Evolutionary conservation across 2,113 vertebrate species (phyloP).

Genomic region (Erythrolamprus reginae): DNA sequence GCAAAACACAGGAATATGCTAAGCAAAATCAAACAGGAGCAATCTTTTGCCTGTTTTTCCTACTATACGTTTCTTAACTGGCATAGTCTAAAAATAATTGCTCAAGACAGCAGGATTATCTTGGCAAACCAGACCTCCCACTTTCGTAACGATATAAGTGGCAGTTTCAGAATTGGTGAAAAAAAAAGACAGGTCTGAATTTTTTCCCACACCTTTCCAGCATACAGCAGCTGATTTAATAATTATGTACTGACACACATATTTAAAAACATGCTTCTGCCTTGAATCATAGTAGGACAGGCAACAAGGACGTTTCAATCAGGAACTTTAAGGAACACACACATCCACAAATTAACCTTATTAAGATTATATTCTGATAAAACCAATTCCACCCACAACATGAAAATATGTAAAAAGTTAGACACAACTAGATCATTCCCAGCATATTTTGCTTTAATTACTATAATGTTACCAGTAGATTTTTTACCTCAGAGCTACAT

Average conservation of each 20-base stretch:
- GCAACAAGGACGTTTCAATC: conserved; percentile 57
- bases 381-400: conserved; percentile 28
- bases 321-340: conserved; percentile 55
- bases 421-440: conserved; percentile 14
- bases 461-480: not conserved
- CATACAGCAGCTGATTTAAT: conserved; percentile 63
- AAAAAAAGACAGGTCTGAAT: conserved; percentile 28
- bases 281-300: conserved; percentile 64
- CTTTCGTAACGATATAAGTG: conserved; percentile 50
- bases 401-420: conserved; percentile 19
- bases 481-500: conserved; percentile 21
- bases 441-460: not conserved
- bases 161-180: conserved; percentile 18
- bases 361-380: conserved; percentile 61
- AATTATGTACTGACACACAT: conserved; percentile 47
- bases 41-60: conserved; percentile 33
- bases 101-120: conserved; percentile 65
- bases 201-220: conserved; percentile 60
- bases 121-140: conserved; percentile 71
- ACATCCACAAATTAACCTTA: conserved; percentile 67
- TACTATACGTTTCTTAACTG: conserved; percentile 43
- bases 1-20: not conserved
- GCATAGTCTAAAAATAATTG: conserved; percentile 50
- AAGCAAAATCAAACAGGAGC: conserved; percentile 3
- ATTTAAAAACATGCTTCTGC: conserved; percentile 62